A percentile compares a stretch with the other conserved stretches of the same genome.
Evolutionary conservation across 1,140 invertebrate species (phyloP).

Genomic region (Pemphigus obesinymphae): DNA sequence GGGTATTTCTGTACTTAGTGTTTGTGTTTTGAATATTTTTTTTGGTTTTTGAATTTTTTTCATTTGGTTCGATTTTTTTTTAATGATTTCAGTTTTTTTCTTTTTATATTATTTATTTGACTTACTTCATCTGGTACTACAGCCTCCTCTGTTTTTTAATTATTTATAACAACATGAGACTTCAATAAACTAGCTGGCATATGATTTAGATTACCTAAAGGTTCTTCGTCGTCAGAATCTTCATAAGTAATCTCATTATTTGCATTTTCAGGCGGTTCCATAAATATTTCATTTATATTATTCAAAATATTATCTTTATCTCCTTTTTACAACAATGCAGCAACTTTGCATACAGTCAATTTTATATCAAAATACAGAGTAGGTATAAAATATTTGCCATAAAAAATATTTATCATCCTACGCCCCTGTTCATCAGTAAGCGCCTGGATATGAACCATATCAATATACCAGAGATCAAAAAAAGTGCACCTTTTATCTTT

Average conservation of each 20-base stretch:
- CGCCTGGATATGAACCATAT: too few relatives aligned
- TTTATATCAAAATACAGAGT: neutral
- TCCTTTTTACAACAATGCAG: neutral
- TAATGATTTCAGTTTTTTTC: too few relatives aligned
- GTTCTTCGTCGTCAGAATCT: neutral
- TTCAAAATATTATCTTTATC: neutral
- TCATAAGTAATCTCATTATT: neutral
- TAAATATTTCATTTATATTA: neutral
- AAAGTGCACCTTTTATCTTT: too few relatives aligned
- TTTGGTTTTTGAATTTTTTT: neutral
- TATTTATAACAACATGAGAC: neutral
- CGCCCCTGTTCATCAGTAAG: too few relatives aligned
- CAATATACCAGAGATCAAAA: too few relatives aligned
- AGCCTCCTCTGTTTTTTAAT: neutral
- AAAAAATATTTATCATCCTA: too few relatives aligned
- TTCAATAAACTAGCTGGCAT: neutral
- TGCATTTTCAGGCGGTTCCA: neutral
- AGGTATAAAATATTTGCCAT: too few relatives aligned
- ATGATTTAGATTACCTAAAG: neutral
- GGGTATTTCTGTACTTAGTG: neutral
- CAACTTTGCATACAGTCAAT: neutral
- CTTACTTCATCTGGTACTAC: neutral
- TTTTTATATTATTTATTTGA: too few relatives aligned
- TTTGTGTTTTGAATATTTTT: neutral
- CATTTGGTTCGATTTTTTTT: too few relatives aligned